phyloP scores from a whole-genome alignment of 2,113 vertebrate species.

The Collichthys lucidus region DNA sequence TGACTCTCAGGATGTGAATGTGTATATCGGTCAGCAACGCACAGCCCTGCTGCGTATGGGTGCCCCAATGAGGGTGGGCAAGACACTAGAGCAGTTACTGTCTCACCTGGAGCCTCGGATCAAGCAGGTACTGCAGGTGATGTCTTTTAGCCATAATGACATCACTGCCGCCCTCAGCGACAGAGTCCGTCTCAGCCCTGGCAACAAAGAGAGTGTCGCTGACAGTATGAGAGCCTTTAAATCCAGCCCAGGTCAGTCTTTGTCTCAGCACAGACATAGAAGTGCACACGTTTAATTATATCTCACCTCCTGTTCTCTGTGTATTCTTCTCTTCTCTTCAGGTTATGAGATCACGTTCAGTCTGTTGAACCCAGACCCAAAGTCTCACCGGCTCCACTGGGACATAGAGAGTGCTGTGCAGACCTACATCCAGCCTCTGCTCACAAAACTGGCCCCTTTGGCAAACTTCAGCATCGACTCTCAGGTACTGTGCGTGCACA shows the following conservation, averaged over 20 bases:
- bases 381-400: constrained; percentile 91
- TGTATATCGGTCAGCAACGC: constrained; percentile 90
- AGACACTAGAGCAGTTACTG: constrained; percentile 80
- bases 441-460: constrained; percentile 87
- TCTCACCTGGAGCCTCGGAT: constrained; percentile 78
- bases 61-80: constrained; percentile 65
- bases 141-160: constrained; percentile 91
- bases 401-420: constrained; percentile 90
- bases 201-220: constrained; percentile 82
- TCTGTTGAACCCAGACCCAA: constrained; percentile 94
- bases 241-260: constrained; percentile 91
- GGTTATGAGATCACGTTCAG: constrained; percentile 98
- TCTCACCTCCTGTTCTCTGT: neutral
- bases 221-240: constrained; percentile 92
- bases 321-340: constrained; percentile 61
- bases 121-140: constrained; percentile 85
- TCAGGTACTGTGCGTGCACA: constrained; percentile 84
- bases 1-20: constrained; percentile 77
- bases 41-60: constrained; percentile 82
- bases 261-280: neutral
- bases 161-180: constrained; percentile 88
- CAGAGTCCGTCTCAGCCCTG: constrained; percentile 84
- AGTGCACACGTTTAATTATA: neutral
- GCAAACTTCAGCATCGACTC: constrained; percentile 97
- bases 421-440: constrained; percentile 89